Base-by-base conservation (phyloP, 2,797 vertebrate genomes). In the Glossophaga mutica region DNA sequence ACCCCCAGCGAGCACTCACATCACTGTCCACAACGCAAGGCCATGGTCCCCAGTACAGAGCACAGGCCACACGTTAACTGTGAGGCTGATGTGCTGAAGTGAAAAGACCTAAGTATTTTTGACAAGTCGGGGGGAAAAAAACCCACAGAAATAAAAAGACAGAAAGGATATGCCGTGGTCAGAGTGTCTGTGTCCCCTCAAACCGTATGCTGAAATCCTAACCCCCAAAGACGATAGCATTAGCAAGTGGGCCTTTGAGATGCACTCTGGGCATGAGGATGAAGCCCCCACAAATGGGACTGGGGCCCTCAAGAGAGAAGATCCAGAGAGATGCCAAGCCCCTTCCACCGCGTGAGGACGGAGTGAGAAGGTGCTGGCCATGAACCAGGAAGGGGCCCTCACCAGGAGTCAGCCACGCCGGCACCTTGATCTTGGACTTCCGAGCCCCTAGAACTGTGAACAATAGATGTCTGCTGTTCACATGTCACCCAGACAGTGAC, bases 281-380 rank as follows among this genome's bases (percentile, higher is more conserved):
- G 15, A 52, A 39, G 6, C n/a, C 70, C 57, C 68, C 70, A 6
- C 3, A 19, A 39, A 90, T 6, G 22, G 39, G 7, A 46, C 48
- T 42, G 22, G 34, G 12, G 29, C 8, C 48, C 39, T 42, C 42
- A 12, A 34, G 10, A 59, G 16, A 50, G 62, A 57, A n/a, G 39
- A 22, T 55, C 26, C 59, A 21, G 39, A 39, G 26, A 48, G 59
- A 5, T 15, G 7, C 14, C 1, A 5, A 34, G 48, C 5, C 29
- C 71, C 16, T 85, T 70, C 21, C 50, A 16, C 29, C 0, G 0
- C 5, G 0, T 32, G 1, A 39, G 21, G 59, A 16, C 10, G 46
- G 3, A 34, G n/a, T 2, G 29, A 76, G 62, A 57, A 57, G 68
- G 10, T 18, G 7, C 39, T 10, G 4, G 32, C 59, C 67, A 6